Evolutionary conservation across 2,113 vertebrate genomes (phyloP), one percentile per base, ranked within the genome.

Genomic region (Turdus rufiventris): DNA sequence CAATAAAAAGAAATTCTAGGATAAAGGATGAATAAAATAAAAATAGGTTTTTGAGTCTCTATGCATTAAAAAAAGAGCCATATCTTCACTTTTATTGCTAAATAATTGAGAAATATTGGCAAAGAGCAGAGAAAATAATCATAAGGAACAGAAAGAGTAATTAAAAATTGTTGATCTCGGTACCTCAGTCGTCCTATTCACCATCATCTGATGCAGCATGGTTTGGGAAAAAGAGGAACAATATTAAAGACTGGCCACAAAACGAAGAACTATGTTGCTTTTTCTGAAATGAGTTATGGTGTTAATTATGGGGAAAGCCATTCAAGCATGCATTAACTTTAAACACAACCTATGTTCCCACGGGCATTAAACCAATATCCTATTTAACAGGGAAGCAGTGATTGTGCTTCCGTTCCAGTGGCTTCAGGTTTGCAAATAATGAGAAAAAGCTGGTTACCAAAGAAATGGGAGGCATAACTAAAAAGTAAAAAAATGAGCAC

Each of bases 121-220:
- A 88, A 36, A 91, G 54, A 92, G 60, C 20, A 94, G 48, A 90
- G 80, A 76, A 94, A 75, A 61, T 88, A 65, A 75, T 31, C 8
- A 51, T 26, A 89, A 85, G 63, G 58, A 85, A 91, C 28, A 97
- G 89, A 96, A 88, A 97, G 83, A 96, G 17, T 86, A 94, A 96
- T 96, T 89, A 97, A 97, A 97, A 97, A 95, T 73, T 25, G 61
- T 97, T 91, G 5, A 63, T 97, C 89, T 97, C 92, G 94, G 97
- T 99, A 99, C 99, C 99, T 99, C 99, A 60, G 99, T 99, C 94
- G 99, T 99, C 98, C 99, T 99, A 99, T 99, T 99, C 98, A 99
- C 99, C 99, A 99, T 99, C 99, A 99, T 99, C 99, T 99, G 99
- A 98, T 97, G 98, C 98, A 97, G 98, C 98, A 96, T 94, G 94